A percentile compares a stretch with the other conserved stretches of the same genome.
Conservation (phyloP, 2,113 vertebrate species). For the Hemiscyllium ocellatum region DNA sequence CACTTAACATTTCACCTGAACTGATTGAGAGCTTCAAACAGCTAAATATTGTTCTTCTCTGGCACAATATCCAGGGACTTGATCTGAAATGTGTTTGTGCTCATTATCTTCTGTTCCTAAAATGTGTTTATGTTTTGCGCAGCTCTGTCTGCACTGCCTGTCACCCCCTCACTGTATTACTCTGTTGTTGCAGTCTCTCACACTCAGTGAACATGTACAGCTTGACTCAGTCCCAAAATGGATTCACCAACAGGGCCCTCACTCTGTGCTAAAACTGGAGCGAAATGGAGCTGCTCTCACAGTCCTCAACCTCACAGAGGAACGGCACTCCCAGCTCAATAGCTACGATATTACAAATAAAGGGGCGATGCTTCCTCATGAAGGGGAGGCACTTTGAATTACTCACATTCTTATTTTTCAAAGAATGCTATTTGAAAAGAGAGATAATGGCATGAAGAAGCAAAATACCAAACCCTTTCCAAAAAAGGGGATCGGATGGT, state of each 20-base stretch:
- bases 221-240: no score
- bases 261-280: no score
- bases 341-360: not conserved
- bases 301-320: no score
- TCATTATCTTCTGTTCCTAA: not conserved
- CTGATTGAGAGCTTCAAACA: conserved; percentile 14
- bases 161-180: not conserved
- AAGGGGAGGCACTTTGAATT: not conserved
- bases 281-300: no score
- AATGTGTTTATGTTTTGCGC: not conserved
- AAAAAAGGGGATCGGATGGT: not conserved
- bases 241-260: no score
- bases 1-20: conserved; percentile 1
- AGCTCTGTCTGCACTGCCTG: not conserved
- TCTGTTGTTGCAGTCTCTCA: not conserved
- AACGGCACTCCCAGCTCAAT: not conserved
- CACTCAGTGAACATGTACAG: not conserved
- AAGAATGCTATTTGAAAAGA: not conserved
- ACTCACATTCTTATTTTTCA: not conserved
- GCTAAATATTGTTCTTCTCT: not conserved
- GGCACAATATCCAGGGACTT: not conserved
- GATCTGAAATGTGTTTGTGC: not conserved
- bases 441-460: not conserved
- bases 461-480: not conserved
- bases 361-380: not conserved